phyloP scores from a whole-genome alignment of 2,113 vertebrate genomes.

The Bubo blakistoni region DNA sequence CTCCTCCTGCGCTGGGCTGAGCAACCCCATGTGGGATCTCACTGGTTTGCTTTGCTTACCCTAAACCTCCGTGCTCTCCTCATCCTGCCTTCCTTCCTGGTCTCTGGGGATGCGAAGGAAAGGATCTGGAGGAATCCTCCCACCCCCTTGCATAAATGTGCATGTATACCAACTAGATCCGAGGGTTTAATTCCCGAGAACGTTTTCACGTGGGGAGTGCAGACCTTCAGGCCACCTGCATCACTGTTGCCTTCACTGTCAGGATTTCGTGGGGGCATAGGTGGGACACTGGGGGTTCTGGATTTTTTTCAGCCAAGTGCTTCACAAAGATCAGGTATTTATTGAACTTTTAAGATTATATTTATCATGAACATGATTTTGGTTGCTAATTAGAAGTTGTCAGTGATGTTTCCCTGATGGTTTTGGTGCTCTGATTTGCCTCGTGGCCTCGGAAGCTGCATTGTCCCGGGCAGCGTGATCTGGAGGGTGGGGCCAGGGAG shows the following conservation, averaged over 20 bases:
- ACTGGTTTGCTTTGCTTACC: background rate
- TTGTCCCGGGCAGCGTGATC: rapidly evolving
- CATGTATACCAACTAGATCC: background rate
- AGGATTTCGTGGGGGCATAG: rapidly evolving
- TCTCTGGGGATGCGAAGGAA: background rate
- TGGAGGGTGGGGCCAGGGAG: background rate
- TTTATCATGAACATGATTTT: background rate
- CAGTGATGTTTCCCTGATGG: background rate
- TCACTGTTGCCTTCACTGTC: background rate
- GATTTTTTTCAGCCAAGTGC: background rate
- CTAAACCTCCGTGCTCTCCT: background rate
- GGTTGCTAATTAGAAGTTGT: background rate
- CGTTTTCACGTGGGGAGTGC: rapidly evolving
- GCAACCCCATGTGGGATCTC: rapidly evolving
- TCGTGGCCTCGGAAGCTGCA: background rate
- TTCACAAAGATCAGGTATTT: background rate
- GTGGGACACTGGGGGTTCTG: background rate
- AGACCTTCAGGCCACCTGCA: background rate
- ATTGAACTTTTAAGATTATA: no score
- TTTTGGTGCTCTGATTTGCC: background rate
- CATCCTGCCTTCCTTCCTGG: background rate
- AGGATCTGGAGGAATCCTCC: background rate
- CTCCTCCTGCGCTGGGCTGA: background rate
- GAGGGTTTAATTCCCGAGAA: background rate
- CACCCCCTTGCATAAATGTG: no score